A percentile compares a stretch with the other conserved stretches of the same genome.
Evolutionary conservation across 35 echinoderm and acorn worm species (phyloP).

Genomic region (Heliocidaris tuberculata): DNA sequence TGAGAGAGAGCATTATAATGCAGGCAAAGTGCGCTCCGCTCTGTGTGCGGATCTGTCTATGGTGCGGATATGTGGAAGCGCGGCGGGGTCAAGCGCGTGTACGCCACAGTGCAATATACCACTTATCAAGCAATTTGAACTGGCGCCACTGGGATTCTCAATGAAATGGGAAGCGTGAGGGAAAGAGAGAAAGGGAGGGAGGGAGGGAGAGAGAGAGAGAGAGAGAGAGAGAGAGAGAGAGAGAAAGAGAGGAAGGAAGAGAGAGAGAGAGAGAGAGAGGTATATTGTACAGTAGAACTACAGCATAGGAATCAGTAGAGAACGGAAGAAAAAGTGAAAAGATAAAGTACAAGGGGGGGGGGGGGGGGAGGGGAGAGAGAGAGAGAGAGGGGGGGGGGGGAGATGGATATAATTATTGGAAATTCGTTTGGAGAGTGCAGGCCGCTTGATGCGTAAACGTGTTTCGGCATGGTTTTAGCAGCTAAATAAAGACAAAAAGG

Average conservation of each 20-base stretch:
- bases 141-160: conserved; percentile 29
- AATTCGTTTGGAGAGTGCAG: conserved; percentile 1
- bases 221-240: background rate
- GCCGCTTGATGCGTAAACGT: background rate
- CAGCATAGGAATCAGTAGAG: background rate
- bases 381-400: background rate
- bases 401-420: conserved; percentile 7
- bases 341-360: background rate
- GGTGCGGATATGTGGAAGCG: no score
- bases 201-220: background rate
- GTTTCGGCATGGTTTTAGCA: background rate
- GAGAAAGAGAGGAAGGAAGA: background rate
- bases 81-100: conserved; percentile 28
- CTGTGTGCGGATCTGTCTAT: conserved; percentile 11
- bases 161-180: conserved; percentile 27
- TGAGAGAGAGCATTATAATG: background rate
- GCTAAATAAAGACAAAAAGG: background rate
- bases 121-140: conserved; percentile 37
- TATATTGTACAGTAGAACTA: background rate
- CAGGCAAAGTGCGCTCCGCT: background rate
- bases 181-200: background rate
- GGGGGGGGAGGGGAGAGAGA: background rate
- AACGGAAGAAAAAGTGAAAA: background rate
- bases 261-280: background rate
- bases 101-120: conserved; percentile 30